Percentiles rank a stretch among this genome's conserved stretches.
Conservation (phyloP, 1,140 invertebrate genomes). For the Marisa cornuarietis region DNA sequence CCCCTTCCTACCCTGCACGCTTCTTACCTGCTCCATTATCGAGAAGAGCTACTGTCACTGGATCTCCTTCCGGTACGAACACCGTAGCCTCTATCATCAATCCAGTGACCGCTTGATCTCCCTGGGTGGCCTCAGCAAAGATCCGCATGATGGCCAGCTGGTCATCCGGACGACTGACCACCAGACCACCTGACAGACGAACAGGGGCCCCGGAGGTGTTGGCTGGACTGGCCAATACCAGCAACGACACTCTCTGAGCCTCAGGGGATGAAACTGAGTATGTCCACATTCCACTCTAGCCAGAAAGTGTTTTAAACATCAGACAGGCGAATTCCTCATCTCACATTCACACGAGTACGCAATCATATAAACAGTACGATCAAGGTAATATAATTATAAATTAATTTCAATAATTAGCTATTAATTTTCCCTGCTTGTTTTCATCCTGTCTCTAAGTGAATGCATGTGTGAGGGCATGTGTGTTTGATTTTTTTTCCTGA, state of each 20-base stretch:
- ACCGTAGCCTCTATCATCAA: slow-evolving; percentile 57
- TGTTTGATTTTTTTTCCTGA: too few relatives aligned
- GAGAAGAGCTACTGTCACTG: slow-evolving; percentile 62
- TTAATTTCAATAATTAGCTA: too few relatives aligned
- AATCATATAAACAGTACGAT: too few relatives aligned
- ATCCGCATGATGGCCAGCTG: slow-evolving; percentile 43
- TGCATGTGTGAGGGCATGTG: too few relatives aligned
- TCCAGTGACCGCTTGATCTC: slow-evolving; percentile 49
- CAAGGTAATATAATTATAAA: too few relatives aligned
- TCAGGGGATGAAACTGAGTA: slow-evolving; percentile 11
- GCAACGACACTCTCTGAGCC: slow-evolving; percentile 23
- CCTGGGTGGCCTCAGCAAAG: slow-evolving; percentile 57
- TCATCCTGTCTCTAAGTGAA: too few relatives aligned
- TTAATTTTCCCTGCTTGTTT: too few relatives aligned
- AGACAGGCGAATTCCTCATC: too few relatives aligned
- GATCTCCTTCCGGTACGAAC: slow-evolving; percentile 43
- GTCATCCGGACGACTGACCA: slow-evolving; percentile 30
- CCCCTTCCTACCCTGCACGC: not conserved
- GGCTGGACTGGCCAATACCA: slow-evolving; percentile 19
- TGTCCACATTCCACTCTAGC: slow-evolving; percentile 6
- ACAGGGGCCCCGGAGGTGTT: slow-evolving; percentile 4
- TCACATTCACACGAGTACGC: too few relatives aligned
- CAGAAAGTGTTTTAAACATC: too few relatives aligned
- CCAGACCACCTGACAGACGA: slow-evolving; percentile 1
- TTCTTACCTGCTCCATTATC: slow-evolving; percentile 72